These are phyloP conservation scores for Sternarchorhynchus goeldii DNA, from an alignment of 2,797 vertebrate genomes.

Conservation along the genomic window DNA sequence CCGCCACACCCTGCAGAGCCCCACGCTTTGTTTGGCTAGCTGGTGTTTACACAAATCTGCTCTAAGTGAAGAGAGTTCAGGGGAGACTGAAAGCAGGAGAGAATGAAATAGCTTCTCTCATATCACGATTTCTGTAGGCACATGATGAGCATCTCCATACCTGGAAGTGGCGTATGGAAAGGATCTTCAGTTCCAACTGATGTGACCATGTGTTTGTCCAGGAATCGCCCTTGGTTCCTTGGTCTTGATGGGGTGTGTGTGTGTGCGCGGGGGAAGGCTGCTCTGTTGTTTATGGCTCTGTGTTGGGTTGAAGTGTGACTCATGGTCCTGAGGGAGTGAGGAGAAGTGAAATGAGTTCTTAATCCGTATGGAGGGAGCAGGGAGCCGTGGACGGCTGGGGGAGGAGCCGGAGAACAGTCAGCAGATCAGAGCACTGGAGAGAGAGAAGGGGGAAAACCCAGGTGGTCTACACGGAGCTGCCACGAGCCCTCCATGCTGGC, in stretches of 20 bases:
- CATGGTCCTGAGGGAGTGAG: conserved; percentile 53
- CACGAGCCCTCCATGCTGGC: conserved; percentile 32
- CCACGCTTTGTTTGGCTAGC: conserved; percentile 71
- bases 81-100: not conserved
- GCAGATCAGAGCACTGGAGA: conserved; percentile 38
- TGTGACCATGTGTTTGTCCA: no score
- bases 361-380: conserved; percentile 33
- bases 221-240: no score
- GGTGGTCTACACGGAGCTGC: not conserved
- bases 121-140: no score
- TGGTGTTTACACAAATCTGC: conserved; percentile 66
- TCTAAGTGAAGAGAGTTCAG: not conserved
- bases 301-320: conserved; percentile 50
- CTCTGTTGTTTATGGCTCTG: conserved; percentile 41
- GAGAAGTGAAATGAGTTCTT: conserved; percentile 48
- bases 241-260: no score
- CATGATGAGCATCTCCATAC: no score
- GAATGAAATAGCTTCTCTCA: no score
- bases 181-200: no score
- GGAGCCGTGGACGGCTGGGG: conserved; percentile 44
- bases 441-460: conserved; percentile 56
- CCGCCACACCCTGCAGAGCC: conserved; percentile 74
- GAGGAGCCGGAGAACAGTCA: conserved; percentile 46
- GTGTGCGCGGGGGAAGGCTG: not conserved
- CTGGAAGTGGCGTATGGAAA: no score